Conservation (phyloP, 2,888 invertebrate genomes). For the Euproctis similis region DNA sequence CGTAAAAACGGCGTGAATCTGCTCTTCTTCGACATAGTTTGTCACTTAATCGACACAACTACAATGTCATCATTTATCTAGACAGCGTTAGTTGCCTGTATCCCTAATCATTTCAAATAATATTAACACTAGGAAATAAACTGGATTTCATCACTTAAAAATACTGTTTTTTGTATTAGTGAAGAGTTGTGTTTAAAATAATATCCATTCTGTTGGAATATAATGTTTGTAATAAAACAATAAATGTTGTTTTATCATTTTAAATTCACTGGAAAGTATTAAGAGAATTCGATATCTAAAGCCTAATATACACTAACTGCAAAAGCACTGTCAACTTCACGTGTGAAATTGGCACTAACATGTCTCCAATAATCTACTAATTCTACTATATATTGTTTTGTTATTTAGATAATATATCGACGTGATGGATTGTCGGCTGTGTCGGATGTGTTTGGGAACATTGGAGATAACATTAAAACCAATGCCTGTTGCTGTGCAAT, state of each 20-base stretch:
- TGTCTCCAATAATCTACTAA: too few species aligned
- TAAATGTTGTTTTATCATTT: slow-evolving; percentile 20
- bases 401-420: too few species aligned
- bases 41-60: too few species aligned
- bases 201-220: slow-evolving; percentile 7
- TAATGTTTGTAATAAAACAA: slow-evolving; percentile 18
- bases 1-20: slow-evolving; percentile 33
- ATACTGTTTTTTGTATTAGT: neutral
- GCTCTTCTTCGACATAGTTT: slow-evolving; percentile 23
- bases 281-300: slow-evolving; percentile 6
- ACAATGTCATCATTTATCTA: too few species aligned
- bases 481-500: neutral
- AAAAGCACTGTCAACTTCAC: neutral
- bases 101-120: too few species aligned
- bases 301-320: neutral
- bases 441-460: too few species aligned
- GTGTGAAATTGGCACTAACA: too few species aligned
- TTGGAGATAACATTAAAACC: neutral
- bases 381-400: too few species aligned
- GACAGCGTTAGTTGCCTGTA: too few species aligned
- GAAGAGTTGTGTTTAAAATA: neutral
- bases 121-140: too few species aligned
- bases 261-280: slow-evolving; percentile 21
- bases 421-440: neutral
- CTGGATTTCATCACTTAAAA: slow-evolving; percentile 4